Conservation (phyloP, 2,888 invertebrate genomes). For the Drosophila picticornis region DNA sequence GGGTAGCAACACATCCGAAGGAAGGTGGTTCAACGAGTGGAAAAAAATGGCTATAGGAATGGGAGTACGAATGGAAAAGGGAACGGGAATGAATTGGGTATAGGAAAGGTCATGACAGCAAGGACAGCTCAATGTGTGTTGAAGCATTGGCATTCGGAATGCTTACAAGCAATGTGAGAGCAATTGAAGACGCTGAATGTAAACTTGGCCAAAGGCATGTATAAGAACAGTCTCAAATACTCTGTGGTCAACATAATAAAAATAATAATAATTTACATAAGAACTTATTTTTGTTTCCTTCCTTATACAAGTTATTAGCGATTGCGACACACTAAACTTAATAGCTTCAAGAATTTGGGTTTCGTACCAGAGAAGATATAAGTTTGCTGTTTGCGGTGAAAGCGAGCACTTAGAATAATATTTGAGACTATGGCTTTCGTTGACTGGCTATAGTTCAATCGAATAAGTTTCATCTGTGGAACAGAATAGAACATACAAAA, state of each 20-base stretch:
- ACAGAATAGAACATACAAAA: background rate
- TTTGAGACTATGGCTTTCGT: background rate
- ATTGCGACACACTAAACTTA: background rate
- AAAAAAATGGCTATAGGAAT: background rate
- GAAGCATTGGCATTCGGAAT: slow-evolving; percentile 10
- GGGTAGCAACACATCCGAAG: slow-evolving; percentile 8
- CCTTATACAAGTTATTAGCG: background rate
- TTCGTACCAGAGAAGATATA: background rate
- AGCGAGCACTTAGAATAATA: background rate
- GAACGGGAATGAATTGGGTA: background rate
- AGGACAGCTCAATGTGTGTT: slow-evolving; percentile 23
- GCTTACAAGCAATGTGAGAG: background rate
- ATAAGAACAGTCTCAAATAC: background rate
- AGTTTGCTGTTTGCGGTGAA: background rate
- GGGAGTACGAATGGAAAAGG: background rate
- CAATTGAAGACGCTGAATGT: background rate
- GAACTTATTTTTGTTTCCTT: background rate
- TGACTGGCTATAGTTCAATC: background rate
- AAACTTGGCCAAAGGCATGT: background rate
- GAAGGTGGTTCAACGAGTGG: background rate
- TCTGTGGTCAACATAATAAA: background rate
- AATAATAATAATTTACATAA: background rate
- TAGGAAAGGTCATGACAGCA: slow-evolving; percentile 13
- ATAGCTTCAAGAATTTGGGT: background rate
- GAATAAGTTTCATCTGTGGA: background rate